Conservation (phyloP, 2,888 invertebrate genomes). For the Caenorhabditis doughertyi region DNA sequence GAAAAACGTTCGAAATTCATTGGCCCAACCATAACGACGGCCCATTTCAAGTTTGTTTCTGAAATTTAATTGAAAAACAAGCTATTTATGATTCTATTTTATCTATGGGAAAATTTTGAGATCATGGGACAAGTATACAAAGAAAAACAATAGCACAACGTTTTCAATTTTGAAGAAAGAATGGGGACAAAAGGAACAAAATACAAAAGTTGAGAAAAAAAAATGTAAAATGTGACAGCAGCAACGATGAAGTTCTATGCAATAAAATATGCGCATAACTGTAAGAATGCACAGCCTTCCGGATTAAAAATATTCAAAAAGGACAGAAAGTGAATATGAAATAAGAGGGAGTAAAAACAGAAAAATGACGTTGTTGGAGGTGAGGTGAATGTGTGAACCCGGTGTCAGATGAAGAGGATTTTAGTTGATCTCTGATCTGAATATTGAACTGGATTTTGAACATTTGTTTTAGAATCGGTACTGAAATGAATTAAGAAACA, state of each 20-base stretch:
- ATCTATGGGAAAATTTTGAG: background rate
- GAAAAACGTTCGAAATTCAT: conserved; percentile 63
- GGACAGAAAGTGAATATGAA: conserved; percentile 22
- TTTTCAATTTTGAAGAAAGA: conserved; percentile 2
- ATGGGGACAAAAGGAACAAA: conserved; percentile 3
- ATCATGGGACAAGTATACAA: conserved; percentile 12
- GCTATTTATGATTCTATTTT: background rate
- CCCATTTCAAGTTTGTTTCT: conserved; percentile 25
- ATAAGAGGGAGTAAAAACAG: background rate
- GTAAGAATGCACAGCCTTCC: background rate
- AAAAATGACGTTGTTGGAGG: conserved; percentile 1
- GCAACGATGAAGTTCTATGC: conserved; percentile 12
- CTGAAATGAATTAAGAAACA: background rate
- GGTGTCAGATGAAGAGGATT: conserved; percentile 25
- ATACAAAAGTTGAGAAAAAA: conserved; percentile 9
- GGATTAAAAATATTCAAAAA: conserved; percentile 15
- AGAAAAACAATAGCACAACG: conserved; percentile 25
- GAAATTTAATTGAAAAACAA: background rate
- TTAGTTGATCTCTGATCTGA: conserved; percentile 33
- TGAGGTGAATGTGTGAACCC: conserved; percentile 29
- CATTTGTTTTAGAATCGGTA: background rate
- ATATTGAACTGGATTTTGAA: background rate
- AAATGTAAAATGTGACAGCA: conserved; percentile 9
- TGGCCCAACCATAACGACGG: conserved; percentile 41
- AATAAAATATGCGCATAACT: conserved; percentile 50